Base-by-base conservation (phyloP, 2,888 invertebrate genomes). In the Pyrrhia umbra region DNA sequence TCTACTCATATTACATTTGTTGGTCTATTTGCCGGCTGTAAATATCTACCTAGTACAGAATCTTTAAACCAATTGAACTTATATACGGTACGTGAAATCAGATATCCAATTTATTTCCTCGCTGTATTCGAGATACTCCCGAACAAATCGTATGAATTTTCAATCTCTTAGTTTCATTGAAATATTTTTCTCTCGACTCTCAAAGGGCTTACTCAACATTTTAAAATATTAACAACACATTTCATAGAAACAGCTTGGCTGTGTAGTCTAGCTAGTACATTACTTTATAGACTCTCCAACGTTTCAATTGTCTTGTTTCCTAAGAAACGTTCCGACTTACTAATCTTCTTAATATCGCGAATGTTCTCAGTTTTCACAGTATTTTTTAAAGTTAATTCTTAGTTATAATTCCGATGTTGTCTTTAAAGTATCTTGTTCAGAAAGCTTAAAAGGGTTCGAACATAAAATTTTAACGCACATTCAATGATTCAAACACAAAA, bases 191-290 rank as follows among this genome's bases (percentile, higher is more conserved):
- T 56, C 47, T 57, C 42, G 15, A 4, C 52, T 68, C 50, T 67
- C 61, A 75, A 68, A 69, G 60, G 68, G 54, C 51, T 67, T 59
- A 55, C 50, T 60, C 39, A 54, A 52, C 18, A 57, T 75, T 67
- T 63, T 62, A 60, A 66, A 79, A 72, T 79, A 69, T 77, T 66
- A 63, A 64, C 61, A 68, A 55, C 39, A 63, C 56, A 59, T 70
- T 78, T 62, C 20, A 51, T 51, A 27, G 59, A 49, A 62, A 56
- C 27, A 49, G 10, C 54, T 47, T 51, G 13, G 39, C 37, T 55
- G 6, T 13, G 37, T 6, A 23, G 54, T 52, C 51, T 42, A 4
- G 18, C 40, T 42, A 37, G 43, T 46, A 42, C 37, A 20, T 43
- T 54, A 51, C 25, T 63, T 51, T 67, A 42, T 47, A 47, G 18